Evolutionary conservation across 2,888 invertebrate species (phyloP).

Genomic region (Bibio marci): DNA sequence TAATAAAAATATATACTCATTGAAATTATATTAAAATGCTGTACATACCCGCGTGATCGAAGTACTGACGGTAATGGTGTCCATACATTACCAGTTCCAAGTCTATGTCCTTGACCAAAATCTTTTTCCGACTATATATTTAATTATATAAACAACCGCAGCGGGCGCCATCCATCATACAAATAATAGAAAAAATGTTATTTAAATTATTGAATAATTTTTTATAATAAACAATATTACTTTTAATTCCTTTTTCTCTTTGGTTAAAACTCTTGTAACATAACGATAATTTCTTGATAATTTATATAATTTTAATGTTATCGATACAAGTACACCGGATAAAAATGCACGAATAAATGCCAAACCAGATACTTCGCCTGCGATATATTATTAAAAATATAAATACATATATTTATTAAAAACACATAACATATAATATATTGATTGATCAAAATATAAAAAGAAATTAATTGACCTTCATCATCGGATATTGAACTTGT

Average conservation of each 20-base stretch:
- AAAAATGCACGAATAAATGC: conserved; percentile 11
- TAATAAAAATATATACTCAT: too few relatives aligned
- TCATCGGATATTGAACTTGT: background rate
- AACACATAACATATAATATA: too few relatives aligned
- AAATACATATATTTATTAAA: too few relatives aligned
- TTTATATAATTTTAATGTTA: conserved; percentile 67
- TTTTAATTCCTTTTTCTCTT: conserved; percentile 79
- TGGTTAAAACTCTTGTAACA: conserved; percentile 71
- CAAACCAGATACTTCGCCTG: background rate
- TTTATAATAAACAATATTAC: conserved; percentile 28
- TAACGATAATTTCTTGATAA: conserved; percentile 90
- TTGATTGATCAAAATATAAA: background rate
- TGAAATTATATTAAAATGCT: too few relatives aligned
- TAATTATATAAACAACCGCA: conserved; percentile 4
- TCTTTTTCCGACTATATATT: conserved; percentile 45
- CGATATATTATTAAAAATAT: too few relatives aligned
- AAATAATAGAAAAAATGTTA: conserved; percentile 7
- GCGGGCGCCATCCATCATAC: background rate
- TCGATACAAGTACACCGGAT: conserved; percentile 44
- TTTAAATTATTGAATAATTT: background rate
- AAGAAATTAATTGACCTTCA: background rate
- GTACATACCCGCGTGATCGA: conserved; percentile 1
- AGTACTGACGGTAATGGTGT: conserved; percentile 29
- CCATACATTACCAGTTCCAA: conserved; percentile 40
- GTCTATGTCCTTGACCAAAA: conserved; percentile 46